A percentile compares a stretch with the other conserved stretches of the same genome.
Evolutionary conservation across 2,113 vertebrate genomes (phyloP).

Genomic region (Ceyx cyanopectus): DNA sequence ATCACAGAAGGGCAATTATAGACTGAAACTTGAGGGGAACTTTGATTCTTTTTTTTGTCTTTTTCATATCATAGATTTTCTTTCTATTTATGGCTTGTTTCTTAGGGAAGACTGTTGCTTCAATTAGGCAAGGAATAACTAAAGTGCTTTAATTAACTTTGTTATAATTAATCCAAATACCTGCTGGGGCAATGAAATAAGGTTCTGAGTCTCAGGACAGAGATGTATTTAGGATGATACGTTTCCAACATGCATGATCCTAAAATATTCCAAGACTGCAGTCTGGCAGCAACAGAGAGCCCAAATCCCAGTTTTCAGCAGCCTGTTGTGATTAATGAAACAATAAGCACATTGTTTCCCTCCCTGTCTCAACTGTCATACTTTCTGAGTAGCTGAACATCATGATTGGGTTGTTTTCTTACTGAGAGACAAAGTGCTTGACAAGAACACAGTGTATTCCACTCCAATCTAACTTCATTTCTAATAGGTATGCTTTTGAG

Average conservation of each 20-base stretch:
- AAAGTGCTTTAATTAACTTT: not conserved
- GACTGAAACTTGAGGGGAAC: not conserved
- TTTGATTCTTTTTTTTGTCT: not conserved
- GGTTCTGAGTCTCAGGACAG: not conserved
- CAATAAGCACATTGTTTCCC: not conserved
- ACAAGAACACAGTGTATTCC: not conserved
- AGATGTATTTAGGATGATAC: not conserved
- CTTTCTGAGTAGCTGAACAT: not conserved
- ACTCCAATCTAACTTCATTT: not conserved
- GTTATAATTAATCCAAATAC: not conserved
- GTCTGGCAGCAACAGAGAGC: not conserved
- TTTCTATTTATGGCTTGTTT: not conserved
- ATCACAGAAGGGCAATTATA: not conserved
- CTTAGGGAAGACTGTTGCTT: not conserved
- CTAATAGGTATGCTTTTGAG: not conserved
- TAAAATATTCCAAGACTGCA: not conserved
- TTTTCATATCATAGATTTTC: not conserved
- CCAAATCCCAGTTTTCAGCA: not conserved
- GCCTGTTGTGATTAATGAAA: not conserved
- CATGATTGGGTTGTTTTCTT: not conserved
- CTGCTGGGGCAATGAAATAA: not conserved
- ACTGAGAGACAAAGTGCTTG: not conserved
- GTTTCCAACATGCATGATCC: not conserved
- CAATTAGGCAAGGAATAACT: not conserved
- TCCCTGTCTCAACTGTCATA: not conserved